phyloP scores from a whole-genome alignment of 1,140 invertebrate genomes.

The Pseudomyrmex dendroicus region DNA sequence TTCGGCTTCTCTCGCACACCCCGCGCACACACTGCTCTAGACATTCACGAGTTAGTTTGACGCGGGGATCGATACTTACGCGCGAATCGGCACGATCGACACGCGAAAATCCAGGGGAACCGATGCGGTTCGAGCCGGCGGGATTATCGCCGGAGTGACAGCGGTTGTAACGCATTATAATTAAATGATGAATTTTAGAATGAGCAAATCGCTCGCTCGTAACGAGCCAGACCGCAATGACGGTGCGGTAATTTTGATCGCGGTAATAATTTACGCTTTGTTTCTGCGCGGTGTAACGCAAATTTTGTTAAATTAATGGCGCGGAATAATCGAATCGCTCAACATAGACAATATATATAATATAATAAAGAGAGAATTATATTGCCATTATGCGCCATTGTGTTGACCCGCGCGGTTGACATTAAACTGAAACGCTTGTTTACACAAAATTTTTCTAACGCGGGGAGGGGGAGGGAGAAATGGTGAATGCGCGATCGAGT shows the following conservation, averaged over 20 bases:
- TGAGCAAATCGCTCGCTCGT: conserved; percentile 59
- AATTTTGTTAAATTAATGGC: conserved; percentile 63
- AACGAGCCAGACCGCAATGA: conserved; percentile 63
- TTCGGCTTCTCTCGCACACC: background rate
- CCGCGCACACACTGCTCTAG: background rate
- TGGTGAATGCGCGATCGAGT: background rate
- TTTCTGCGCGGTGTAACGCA: conserved; percentile 61
- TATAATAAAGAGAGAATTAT: conserved; percentile 61
- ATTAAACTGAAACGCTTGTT: conserved; percentile 37
- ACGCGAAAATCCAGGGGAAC: conserved; percentile 32
- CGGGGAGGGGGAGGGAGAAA: too few relatives aligned
- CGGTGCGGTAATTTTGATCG: conserved; percentile 64
- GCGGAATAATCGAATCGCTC: conserved; percentile 59
- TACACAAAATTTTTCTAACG: conserved; percentile 15
- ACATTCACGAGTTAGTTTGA: conserved; percentile 35
- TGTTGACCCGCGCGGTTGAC: conserved; percentile 16
- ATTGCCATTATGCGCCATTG: conserved; percentile 40
- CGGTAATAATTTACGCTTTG: conserved; percentile 70
- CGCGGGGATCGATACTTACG: conserved; percentile 8
- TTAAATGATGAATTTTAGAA: conserved; percentile 65
- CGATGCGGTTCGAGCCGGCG: conserved; percentile 43
- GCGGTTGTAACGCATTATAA: conserved; percentile 68
- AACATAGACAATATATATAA: conserved; percentile 50
- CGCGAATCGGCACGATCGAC: conserved; percentile 47
- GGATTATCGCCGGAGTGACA: conserved; percentile 55